Evolutionary conservation across 2,888 invertebrate genomes (phyloP), one percentile per base, ranked within the genome.

Genomic region (Lysandra coridon): DNA sequence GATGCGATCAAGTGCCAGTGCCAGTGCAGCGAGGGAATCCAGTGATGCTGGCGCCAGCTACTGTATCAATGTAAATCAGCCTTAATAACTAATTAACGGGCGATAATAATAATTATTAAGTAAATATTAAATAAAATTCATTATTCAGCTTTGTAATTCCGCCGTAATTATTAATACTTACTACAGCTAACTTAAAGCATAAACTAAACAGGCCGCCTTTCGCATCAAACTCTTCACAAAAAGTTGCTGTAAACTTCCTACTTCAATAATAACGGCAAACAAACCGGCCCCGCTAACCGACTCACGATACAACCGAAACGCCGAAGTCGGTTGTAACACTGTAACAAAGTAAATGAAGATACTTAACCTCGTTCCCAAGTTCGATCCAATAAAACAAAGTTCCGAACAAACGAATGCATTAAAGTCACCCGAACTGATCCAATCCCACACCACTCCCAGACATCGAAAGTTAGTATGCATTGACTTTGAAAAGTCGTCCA

Each of bases 401-500:
- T 94, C 85, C 84, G 87, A 92, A 92, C 93, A 93, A 93, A 94
- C 91, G 93, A 94, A 93, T 93, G 94, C 92, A 93, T 93, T 93
- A 92, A 93, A 94, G 90, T 90, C 92, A 88, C 90, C 88, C 89
- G 88, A 93, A 92, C 90, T 92, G 93, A 93, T 94, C 92, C 92
- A 92, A 92, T 94, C 92, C 92, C 94, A 93, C 94, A 93, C 93
- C 92, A 92, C 92, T 91, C 88, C 89, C 91, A 93, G 92, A 93
- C 94, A 92, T 92, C 92, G 91, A 92, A 94, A 94, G 94, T 94
- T 94, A 93, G 93, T 92, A 94, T 94, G 94, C 94, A 93, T 94
- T 94, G 94, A 94, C 94, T 94, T 94, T 94, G 94, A 94, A 94
- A 94, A 94, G 94, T 94, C 90, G 94, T 93, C 94, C 93, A 92